A percentile compares a stretch with the other conserved stretches of the same genome.
Conservation (phyloP, 1,140 invertebrate species). For the Brachionus plicatilis region DNA sequence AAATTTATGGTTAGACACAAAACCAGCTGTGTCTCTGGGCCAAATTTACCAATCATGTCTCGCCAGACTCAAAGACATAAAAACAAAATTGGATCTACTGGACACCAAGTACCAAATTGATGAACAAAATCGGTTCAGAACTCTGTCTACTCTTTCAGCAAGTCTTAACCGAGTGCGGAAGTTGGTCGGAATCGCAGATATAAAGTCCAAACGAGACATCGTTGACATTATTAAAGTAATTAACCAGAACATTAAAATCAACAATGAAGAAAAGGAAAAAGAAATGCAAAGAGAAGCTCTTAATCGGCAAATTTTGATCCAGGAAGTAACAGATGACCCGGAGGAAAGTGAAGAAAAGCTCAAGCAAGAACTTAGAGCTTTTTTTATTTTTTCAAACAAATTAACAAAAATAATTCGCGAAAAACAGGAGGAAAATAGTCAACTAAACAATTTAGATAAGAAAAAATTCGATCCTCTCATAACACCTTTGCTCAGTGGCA, state of each 20-base stretch:
- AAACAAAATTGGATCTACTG: not conserved
- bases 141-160: not conserved
- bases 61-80: not conserved
- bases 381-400: not conserved
- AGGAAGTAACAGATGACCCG: not conserved
- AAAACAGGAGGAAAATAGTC: not conserved
- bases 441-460: not conserved
- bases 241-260: not conserved
- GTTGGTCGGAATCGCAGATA: not conserved
- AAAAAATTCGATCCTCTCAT: constrained; percentile 1
- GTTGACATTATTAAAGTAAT: not conserved
- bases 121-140: not conserved
- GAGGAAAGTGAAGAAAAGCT: not conserved
- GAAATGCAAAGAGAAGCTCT: not conserved
- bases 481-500: not conserved
- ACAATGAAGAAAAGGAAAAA: not conserved
- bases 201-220: not conserved
- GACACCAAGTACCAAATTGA: not conserved
- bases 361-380: not conserved
- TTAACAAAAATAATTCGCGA: not conserved
- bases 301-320: not conserved
- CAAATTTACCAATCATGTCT: not conserved
- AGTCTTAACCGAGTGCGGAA: not conserved
- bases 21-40: not conserved
- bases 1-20: not conserved